These are phyloP conservation scores for Psephotus haematonotus DNA, from an alignment of 2,113 vertebrate species.

Conservation along the genomic window DNA sequence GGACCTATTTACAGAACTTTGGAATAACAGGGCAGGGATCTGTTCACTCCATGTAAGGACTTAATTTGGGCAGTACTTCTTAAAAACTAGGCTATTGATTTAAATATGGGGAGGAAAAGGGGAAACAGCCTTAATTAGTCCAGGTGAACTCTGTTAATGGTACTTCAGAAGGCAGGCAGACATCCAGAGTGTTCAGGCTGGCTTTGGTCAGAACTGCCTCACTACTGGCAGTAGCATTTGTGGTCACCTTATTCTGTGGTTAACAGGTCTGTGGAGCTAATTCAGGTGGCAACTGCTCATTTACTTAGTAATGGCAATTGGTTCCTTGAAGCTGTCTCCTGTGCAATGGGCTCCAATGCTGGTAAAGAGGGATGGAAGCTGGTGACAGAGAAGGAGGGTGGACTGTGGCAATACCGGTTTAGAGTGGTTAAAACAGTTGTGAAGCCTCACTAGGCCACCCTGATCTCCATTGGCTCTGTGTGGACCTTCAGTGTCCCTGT, in stretches of 20 bases:
- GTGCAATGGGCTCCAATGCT: rapidly evolving
- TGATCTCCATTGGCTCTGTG: rapidly evolving
- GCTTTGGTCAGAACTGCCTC: not conserved
- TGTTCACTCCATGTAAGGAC: not conserved
- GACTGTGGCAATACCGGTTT: not conserved
- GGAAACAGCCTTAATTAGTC: not conserved
- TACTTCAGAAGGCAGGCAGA: not conserved
- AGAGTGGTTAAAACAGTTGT: not conserved
- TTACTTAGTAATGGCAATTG: not conserved
- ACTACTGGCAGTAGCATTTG: rapidly evolving
- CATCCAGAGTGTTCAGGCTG: not conserved
- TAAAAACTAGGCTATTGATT: not conserved
- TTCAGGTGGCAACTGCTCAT: not conserved
- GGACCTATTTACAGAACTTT: not conserved
- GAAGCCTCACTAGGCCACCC: not conserved
- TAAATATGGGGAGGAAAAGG: not conserved
- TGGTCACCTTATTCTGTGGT: rapidly evolving
- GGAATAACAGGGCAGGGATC: not conserved
- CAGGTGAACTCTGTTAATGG: not conserved
- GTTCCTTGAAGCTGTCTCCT: not conserved
- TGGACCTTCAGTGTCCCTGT: rapidly evolving
- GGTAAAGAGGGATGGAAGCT: not conserved
- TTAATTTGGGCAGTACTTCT: not conserved
- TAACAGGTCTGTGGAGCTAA: rapidly evolving
- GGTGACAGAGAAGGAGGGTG: not conserved